phyloP scores from a whole-genome alignment of 1,140 invertebrate species.

The Pantala flavescens region DNA sequence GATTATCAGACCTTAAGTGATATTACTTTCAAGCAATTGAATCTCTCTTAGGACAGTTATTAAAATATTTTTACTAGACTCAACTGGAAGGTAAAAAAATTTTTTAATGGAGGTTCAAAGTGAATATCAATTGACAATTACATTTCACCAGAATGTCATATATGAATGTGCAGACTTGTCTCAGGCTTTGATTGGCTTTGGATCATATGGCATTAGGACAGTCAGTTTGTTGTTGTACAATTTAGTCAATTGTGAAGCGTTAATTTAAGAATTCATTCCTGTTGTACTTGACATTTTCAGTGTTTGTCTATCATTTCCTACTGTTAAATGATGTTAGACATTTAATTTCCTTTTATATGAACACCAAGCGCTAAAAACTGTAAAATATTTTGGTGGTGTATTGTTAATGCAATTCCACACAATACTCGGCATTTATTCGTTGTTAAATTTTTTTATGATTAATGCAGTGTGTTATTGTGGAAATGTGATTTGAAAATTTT shows the following conservation, averaged over 20 bases:
- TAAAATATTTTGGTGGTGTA: neutral
- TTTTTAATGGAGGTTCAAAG: neutral
- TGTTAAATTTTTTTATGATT: neutral
- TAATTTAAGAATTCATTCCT: slow-evolving; percentile 8
- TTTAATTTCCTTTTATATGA: neutral
- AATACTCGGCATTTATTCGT: neutral
- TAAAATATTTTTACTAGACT: neutral
- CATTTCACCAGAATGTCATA: neutral
- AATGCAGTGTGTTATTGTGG: neutral
- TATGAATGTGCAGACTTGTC: neutral
- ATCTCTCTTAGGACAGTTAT: neutral
- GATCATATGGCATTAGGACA: neutral
- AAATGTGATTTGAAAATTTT: neutral
- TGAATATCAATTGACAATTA: neutral
- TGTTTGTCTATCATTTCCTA: neutral
- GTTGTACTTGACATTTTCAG: neutral
- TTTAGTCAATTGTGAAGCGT: neutral
- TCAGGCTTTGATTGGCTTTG: neutral
- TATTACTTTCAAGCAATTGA: neutral
- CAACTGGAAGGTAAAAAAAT: neutral
- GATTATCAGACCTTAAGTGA: neutral
- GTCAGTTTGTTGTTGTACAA: neutral
- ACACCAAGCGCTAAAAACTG: neutral
- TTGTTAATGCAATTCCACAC: neutral
- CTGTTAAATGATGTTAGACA: slow-evolving; percentile 5